Conservation (phyloP, 2,888 invertebrate species). For the Drosophila formosana region DNA sequence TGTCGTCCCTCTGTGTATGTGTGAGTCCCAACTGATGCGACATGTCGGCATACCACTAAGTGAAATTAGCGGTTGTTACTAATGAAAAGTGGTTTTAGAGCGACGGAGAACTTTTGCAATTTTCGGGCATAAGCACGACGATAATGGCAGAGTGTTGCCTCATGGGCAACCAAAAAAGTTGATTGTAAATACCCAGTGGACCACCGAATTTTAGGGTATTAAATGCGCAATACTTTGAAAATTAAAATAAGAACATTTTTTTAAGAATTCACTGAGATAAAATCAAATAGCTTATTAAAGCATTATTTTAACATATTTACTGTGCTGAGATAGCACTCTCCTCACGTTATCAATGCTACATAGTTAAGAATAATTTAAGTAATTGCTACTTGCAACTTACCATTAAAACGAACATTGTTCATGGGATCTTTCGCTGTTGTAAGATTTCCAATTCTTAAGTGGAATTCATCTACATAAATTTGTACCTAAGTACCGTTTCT, state of each 20-base stretch:
- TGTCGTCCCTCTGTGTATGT: slow-evolving; percentile 30
- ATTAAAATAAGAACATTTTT: background rate
- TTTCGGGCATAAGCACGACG: slow-evolving; percentile 47
- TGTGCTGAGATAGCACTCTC: background rate
- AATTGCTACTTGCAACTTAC: background rate
- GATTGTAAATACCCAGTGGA: slow-evolving; percentile 21
- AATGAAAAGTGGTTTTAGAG: slow-evolving; percentile 73
- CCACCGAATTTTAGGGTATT: background rate
- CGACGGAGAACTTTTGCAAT: slow-evolving; percentile 59
- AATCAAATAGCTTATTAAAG: too few relatives aligned
- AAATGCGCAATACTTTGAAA: background rate
- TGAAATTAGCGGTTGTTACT: slow-evolving; percentile 80
- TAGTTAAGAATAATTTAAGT: background rate
- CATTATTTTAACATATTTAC: too few relatives aligned
- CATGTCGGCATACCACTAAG: slow-evolving; percentile 74
- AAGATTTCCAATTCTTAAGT: slow-evolving; percentile 1
- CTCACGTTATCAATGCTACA: background rate
- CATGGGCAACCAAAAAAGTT: slow-evolving; percentile 27
- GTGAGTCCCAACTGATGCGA: slow-evolving; percentile 50
- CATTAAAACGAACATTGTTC: background rate
- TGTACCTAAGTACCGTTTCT: background rate
- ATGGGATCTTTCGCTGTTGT: background rate
- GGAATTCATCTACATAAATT: background rate
- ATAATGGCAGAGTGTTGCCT: slow-evolving; percentile 40
- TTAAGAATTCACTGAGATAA: background rate